Evolutionary conservation across 2,113 vertebrate genomes (phyloP), one percentile per base, ranked within the genome.

Genomic region (Athene cunicularia): DNA sequence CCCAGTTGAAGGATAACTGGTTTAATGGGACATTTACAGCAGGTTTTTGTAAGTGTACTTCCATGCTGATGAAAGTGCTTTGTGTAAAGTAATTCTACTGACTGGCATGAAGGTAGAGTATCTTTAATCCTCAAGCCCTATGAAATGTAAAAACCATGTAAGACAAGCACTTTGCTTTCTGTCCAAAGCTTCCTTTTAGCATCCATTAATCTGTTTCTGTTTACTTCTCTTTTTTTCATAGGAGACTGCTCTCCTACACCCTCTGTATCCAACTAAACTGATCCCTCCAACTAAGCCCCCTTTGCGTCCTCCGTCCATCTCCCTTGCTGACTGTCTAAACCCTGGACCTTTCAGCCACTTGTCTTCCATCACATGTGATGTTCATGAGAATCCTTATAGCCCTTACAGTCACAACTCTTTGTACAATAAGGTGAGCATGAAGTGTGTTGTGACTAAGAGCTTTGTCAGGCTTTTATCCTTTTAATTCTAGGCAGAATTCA

Each of bases 331-430:
- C 63, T 96, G 70, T 83, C 88, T 98, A 88, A 98, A 72, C 60
- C 83, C 97, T 24, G 91, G 95, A 97, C 95, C 95, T 70, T 98
- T 98, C 91, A 96, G 88, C 64, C 93, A 97, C 52, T 92, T 98
- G 79, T 97, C 92, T 87, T 95, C 95, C 67, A 73, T 94, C 72
- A 68, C 45, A 39, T 91, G 32, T 66, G 94, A 97, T 4, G 28
- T 83, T 75, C 94, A 92, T 13, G 68, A 92, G 76, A 93, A 79
- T 81, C 91, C 91, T 56, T 97, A 81, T 49, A 92, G 95, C 32
- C 79, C 93, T 63, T 93, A 97, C 92, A 94, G 95, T 86, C 80
- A 92, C 66, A 91, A 74, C 37, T 22, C 71, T 30, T 91, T 96
- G 71, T 97, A 93, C 68, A 95, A 76, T 73, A 97, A 98, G 92